Base-by-base conservation (phyloP, 2,113 vertebrate genomes). In the Arvicanthis niloticus region DNA sequence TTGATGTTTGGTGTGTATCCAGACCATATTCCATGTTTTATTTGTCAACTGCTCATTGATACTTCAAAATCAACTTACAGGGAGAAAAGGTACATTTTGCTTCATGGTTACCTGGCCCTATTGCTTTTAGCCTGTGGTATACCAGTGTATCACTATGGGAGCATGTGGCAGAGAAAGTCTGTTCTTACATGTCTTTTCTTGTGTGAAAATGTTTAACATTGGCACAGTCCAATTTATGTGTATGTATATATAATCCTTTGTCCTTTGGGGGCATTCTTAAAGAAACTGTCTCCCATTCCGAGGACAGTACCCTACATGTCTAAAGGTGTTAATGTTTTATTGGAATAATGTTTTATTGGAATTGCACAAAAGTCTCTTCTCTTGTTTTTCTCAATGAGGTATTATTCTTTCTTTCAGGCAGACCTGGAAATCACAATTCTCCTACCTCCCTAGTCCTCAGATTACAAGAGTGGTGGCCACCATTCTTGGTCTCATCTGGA, bases 181-280 rank as follows among this genome's bases (percentile, higher is more conserved):
- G 29, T 42, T 58, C 26, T 16, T 67, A 37, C 37, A 40, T 73
- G 26, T 48, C 24, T 45, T 42, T 85, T 3, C 31, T 42, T 76
- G 67, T 60, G 11, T 67, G n/a, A 45, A 73, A 34, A 16, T 85
- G 62, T 86, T 86, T 48, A 85, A 73, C 22, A 82, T 91, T 76
- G 42, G 16, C 24, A 0, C 29, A 88, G 58, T 88, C 40, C 73
- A 91, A 53, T 76, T 72, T 42, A 34, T 12, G 22, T 9, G 5
- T 76, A 51, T 91, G 58, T 81, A 88, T 80, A 51, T 93, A 89
- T 89, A 62, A 94, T 94, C 22, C 19, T 76, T 91, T 81, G 48
- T 82, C 37, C 15, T 31, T 94, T 94, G 51, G 7, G 62, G 53
- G 19, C 7, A 37, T 91, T 91, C 51, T 78, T 93, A 73, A 90